Conservation (phyloP, 2,797 vertebrate species). For the Gymnothorax reevesii region DNA sequence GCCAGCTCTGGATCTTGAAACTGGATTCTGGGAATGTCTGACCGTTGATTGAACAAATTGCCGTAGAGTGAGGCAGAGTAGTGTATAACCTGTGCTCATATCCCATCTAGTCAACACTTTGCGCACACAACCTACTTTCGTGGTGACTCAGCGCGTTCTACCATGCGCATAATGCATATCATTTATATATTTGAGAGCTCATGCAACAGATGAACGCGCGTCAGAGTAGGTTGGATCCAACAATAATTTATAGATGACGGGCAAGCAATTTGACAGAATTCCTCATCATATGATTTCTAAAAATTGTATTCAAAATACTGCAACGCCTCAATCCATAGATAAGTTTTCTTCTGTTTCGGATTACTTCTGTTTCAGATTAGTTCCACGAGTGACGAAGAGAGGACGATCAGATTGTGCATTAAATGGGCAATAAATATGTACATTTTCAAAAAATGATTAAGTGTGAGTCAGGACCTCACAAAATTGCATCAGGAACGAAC, state of each 20-base stretch:
- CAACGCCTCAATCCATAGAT: neutral
- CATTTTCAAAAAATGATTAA: neutral
- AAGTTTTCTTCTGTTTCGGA: neutral
- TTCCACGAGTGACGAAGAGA: neutral
- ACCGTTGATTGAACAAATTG: neutral
- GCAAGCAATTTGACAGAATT: no score
- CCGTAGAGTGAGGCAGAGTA: neutral
- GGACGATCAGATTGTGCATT: neutral
- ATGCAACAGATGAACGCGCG: neutral
- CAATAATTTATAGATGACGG: neutral
- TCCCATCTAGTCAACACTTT: neutral
- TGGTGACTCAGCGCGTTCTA: neutral
- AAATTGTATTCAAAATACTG: neutral
- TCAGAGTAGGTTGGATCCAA: neutral
- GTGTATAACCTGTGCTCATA: neutral
- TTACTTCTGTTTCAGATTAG: neutral
- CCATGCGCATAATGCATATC: neutral
- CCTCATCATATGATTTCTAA: no score
- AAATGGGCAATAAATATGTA: neutral
- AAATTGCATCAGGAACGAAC: slow-evolving; percentile 3
- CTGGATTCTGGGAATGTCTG: neutral
- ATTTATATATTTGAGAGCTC: neutral
- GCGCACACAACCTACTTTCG: neutral
- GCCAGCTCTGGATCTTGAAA: neutral
- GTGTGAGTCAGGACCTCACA: neutral